Evolutionary conservation across 2,888 invertebrate species (phyloP).

Genomic region (Panopea generosa): DNA sequence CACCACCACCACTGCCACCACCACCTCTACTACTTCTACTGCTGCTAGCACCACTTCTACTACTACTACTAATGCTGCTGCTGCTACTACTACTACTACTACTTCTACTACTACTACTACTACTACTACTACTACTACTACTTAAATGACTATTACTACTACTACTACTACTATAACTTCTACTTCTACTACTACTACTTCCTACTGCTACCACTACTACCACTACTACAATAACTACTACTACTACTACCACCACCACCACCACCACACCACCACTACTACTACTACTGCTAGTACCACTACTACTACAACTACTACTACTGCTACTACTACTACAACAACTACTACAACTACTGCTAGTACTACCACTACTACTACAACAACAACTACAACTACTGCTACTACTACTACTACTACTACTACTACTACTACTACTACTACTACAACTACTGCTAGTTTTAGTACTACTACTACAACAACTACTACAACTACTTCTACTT

Average conservation of each 20-base stretch:
- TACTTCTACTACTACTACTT: no score
- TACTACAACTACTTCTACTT: slow-evolving; percentile 1
- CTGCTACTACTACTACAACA: not conserved
- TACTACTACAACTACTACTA: not conserved
- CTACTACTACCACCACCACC: not conserved
- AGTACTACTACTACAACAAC: slow-evolving; percentile 6
- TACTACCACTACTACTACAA: slow-evolving; percentile 9
- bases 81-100: not conserved
- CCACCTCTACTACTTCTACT: slow-evolving; percentile 4
- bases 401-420: slow-evolving; percentile 9
- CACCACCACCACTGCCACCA: no score
- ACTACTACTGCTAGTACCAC: not conserved
- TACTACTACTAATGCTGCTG: not conserved
- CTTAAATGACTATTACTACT: not conserved
- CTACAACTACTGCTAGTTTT: slow-evolving; percentile 1
- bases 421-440: slow-evolving; percentile 9
- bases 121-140: slow-evolving; percentile 11
- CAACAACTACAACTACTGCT: slow-evolving; percentile 1
- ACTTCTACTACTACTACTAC: slow-evolving; percentile 8
- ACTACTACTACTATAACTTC: no score
- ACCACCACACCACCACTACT: not conserved
- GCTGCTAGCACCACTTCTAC: not conserved
- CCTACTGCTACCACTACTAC: no score
- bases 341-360: slow-evolving; percentile 7
- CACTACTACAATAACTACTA: no score